A percentile compares a stretch with the other conserved stretches of the same genome.
Evolutionary conservation across 2,888 invertebrate species (phyloP).

Genomic region (Cephus rjabovi): DNA sequence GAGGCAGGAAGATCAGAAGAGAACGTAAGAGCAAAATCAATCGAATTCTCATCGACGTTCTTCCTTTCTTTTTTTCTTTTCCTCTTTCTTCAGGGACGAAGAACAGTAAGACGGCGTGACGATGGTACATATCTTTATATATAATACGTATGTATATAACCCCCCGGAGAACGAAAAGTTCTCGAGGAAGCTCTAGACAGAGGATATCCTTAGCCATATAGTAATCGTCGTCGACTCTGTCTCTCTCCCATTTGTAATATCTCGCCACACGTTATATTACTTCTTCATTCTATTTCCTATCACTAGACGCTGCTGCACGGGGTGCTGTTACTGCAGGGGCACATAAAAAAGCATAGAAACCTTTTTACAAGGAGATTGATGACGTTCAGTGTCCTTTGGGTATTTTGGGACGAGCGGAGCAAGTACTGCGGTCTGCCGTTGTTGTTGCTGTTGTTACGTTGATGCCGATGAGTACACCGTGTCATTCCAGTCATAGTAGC

Average conservation of each 20-base stretch:
- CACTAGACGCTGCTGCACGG: conserved; percentile 28
- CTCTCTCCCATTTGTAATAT: background rate
- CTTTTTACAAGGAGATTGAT: conserved; percentile 56
- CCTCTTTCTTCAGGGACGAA: background rate
- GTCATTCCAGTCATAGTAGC: conserved; percentile 46
- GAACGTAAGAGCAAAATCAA: conserved; percentile 19
- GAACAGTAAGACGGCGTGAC: no score
- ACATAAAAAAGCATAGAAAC: conserved; percentile 54
- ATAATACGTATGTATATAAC: no score
- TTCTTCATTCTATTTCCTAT: conserved; percentile 10
- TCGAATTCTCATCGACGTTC: conserved; percentile 10
- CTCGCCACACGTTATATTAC: conserved; percentile 15
- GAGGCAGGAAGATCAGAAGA: background rate
- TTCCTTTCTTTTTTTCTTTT: background rate
- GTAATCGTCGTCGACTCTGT: background rate
- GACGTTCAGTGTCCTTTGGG: conserved; percentile 46
- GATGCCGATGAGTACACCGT: conserved; percentile 51
- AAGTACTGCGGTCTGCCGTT: conserved; percentile 20
- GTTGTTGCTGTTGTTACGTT: conserved; percentile 31
- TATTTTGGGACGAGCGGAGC: conserved; percentile 7
- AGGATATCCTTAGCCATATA: no score
- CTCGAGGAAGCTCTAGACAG: no score
- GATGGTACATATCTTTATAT: no score
- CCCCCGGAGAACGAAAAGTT: no score
- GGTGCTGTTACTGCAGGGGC: conserved; percentile 35